Evolutionary conservation across 2,797 vertebrate species (phyloP).

Genomic region (Peromyscus aztecus): DNA sequence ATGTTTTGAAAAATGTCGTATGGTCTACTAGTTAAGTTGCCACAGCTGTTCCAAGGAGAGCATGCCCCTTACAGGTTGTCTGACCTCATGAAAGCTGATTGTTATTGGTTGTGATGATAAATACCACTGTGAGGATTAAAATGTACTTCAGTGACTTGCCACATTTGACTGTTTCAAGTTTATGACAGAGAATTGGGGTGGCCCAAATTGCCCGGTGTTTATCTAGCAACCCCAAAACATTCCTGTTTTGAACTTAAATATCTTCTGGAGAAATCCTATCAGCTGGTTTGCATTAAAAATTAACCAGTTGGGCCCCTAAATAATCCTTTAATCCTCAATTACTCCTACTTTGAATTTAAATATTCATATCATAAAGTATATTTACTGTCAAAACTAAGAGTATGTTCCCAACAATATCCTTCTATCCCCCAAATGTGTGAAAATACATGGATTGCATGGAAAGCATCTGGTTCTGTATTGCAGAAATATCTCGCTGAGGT

Average conservation of each 20-base stretch:
- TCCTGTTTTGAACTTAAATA: neutral
- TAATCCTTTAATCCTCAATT: neutral
- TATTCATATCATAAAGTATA: neutral
- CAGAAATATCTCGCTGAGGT: neutral
- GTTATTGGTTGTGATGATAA: neutral
- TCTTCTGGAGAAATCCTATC: slow-evolving; percentile 23
- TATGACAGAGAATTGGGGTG: neutral
- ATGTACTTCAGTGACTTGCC: neutral
- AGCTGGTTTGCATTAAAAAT: neutral
- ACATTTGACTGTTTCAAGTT: neutral
- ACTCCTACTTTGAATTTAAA: neutral
- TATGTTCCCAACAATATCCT: neutral
- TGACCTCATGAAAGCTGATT: neutral
- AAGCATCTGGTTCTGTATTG: neutral
- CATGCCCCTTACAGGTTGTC: slow-evolving; percentile 23
- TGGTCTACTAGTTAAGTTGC: neutral
- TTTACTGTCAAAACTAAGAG: neutral
- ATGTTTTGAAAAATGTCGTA: neutral
- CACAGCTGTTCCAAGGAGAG: slow-evolving; percentile 19
- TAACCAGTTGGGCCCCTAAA: neutral
- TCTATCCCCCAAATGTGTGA: neutral
- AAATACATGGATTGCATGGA: neutral
- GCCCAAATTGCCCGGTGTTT: neutral
- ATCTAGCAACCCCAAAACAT: neutral
- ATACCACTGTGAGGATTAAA: slow-evolving; percentile 2